phyloP scores from a whole-genome alignment of 2,888 invertebrate genomes.

The Watsonalla binaria region DNA sequence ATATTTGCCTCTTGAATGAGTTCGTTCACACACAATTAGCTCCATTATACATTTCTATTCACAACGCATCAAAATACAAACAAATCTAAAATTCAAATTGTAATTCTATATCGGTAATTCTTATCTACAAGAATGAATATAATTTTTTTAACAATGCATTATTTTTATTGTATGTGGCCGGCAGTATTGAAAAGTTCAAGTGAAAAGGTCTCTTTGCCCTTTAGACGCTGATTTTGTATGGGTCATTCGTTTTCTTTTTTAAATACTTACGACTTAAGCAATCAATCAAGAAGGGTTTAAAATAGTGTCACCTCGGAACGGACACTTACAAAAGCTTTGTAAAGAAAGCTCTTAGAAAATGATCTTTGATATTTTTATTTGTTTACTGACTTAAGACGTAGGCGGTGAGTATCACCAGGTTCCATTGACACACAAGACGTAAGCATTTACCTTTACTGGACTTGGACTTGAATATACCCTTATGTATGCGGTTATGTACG shows the following conservation, averaged over 20 bases:
- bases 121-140: conserved; percentile 57
- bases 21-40: conserved; percentile 76
- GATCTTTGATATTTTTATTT: not conserved
- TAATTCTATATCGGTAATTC: conserved; percentile 67
- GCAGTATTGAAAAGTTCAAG: conserved; percentile 33
- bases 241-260: conserved; percentile 20
- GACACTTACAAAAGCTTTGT: conserved; percentile 41
- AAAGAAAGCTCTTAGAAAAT: conserved; percentile 11
- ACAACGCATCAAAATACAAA: conserved; percentile 50
- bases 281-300: conserved; percentile 47
- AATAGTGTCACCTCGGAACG: conserved; percentile 30
- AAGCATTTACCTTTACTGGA: too few species aligned
- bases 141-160: conserved; percentile 61
- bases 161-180: conserved; percentile 66
- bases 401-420: too few species aligned
- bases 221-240: conserved; percentile 21
- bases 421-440: too few species aligned
- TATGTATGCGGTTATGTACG: too few species aligned
- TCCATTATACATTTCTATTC: conserved; percentile 62
- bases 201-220: conserved; percentile 28
- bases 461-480: too few species aligned
- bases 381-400: too few species aligned
- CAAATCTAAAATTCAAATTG: conserved; percentile 69
- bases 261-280: conserved; percentile 26
- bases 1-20: conserved; percentile 39